Evolutionary conservation across 1,140 invertebrate genomes (phyloP).

Genomic region (Tigriopus japonicus): DNA sequence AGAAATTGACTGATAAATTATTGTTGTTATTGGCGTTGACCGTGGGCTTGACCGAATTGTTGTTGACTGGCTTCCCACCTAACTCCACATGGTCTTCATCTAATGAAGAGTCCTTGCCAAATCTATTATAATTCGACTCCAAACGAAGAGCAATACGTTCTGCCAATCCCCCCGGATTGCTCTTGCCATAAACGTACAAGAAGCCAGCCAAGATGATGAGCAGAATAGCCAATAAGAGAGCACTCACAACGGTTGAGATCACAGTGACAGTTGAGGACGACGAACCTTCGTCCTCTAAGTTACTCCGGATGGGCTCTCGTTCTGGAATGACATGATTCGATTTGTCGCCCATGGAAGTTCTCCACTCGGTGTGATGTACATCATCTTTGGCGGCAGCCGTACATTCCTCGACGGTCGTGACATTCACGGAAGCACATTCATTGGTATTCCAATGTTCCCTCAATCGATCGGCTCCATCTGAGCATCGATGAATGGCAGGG

Average conservation of each 20-base stretch:
- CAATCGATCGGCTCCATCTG: conserved; percentile 10
- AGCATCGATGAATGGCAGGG: not conserved
- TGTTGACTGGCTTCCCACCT: no score
- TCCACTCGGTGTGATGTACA: conserved; percentile 4
- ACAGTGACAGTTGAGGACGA: conserved; percentile 2
- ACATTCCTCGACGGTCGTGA: not conserved
- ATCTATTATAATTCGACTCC: conserved; percentile 1
- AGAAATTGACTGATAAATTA: no score
- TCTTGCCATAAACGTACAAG: conserved; percentile 4
- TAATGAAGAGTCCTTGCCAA: not conserved
- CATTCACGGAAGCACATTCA: conserved; percentile 1
- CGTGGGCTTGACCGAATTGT: no score
- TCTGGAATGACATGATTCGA: not conserved
- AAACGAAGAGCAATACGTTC: not conserved
- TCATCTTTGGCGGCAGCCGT: not conserved
- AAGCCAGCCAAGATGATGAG: not conserved
- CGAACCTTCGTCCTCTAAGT: not conserved
- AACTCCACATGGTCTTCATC: no score
- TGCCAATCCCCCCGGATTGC: not conserved
- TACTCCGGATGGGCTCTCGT: not conserved
- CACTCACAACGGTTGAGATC: not conserved
- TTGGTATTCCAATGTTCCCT: conserved; percentile 8
- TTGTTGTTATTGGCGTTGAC: no score
- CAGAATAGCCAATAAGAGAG: not conserved
- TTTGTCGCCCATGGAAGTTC: conserved; percentile 1